Percentiles rank a stretch among this genome's conserved stretches.
Evolutionary conservation across 64 coral and sea anemone species (phyloP).

Genomic region (Montipora cactus): DNA sequence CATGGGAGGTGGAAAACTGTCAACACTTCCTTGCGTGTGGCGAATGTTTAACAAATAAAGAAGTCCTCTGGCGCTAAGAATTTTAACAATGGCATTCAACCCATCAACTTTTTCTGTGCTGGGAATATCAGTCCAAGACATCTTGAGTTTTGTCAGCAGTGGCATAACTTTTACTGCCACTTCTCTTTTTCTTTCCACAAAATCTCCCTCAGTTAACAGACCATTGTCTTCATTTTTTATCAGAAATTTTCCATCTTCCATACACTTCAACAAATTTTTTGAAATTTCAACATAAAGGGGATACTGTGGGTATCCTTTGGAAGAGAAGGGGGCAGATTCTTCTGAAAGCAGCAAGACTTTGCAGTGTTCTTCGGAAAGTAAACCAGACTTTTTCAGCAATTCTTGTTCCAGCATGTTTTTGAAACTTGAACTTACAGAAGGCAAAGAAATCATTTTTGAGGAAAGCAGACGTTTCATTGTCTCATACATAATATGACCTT

Average conservation of each 20-base stretch:
- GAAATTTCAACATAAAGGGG: slow-evolving; percentile 60
- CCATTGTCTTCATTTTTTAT: slow-evolving; percentile 36
- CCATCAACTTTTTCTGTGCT: not conserved
- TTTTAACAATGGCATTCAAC: slow-evolving; percentile 13
- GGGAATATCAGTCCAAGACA: slow-evolving; percentile 35
- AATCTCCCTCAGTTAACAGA: slow-evolving; percentile 35
- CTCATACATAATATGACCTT: not conserved
- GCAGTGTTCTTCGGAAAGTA: not conserved
- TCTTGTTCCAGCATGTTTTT: slow-evolving; percentile 5
- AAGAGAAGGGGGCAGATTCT: not conserved
- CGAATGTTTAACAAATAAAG: slow-evolving; percentile 84
- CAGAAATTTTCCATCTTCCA: slow-evolving; percentile 17
- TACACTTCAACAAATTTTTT: slow-evolving; percentile 36
- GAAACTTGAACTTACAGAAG: not conserved
- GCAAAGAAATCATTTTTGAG: not conserved
- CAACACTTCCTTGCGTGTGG: slow-evolving; percentile 82
- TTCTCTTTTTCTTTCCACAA: not conserved
- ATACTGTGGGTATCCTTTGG: slow-evolving; percentile 2
- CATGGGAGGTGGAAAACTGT: slow-evolving; percentile 75
- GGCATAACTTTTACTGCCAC: not conserved
- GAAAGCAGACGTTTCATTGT: not conserved
- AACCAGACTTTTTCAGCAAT: not conserved
- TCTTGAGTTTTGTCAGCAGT: slow-evolving; percentile 23
- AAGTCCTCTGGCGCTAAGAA: slow-evolving; percentile 62
- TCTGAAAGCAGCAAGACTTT: slow-evolving; percentile 3